Base-by-base conservation (phyloP, 1,140 invertebrate species). In the Heterodera schachtii region DNA sequence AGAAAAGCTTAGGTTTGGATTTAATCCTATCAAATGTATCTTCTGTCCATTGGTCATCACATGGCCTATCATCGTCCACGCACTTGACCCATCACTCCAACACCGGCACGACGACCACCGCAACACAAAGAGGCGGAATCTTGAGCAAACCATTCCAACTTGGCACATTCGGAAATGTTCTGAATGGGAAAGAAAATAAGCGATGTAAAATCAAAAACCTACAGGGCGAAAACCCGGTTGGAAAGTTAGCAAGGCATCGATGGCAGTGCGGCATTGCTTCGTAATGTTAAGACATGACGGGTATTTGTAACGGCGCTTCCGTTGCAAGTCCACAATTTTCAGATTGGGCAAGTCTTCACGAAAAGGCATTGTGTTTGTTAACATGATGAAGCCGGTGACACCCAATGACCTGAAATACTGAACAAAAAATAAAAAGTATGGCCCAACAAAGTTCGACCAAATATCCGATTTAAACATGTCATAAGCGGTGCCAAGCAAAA, bases 401-500 rank as follows among this genome's bases (percentile, higher is more conserved):
- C 84, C 83, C 49, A 85, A 74, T 11, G 84, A 85, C 81, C 81
- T 82, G 16, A 41, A 83, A 19, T 6, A 0, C 0, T 8, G 49
- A 52, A n/a, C 13, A 64, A 7, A 66, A 49, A 9, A 74, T 75
- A 83, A 5, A 1, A 43, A 31, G 57, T 3, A 6, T 19, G 57
- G 16, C 8, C 41, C 31, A 31, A 82, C 66, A 57, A 16, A 47
- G 31, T 7, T 71, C 41, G 44, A 82, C 83, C 83, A 78, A 70
- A 83, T 44, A 79, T 84, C 87, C 73, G 84, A 84, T 52, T 87
- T 87, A 41, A 87, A 85, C 16, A 78, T 70, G 43, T 82, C 83
- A 49, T 84, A 85, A 6, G 21, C 21, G 21, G 43, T 60, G 44
- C 83, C 83, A 31, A 31, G 44, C 49, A 94, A 87, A 31, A 94